Base-by-base conservation (phyloP, 2,113 vertebrate genomes). In the Sterrhoptilus dennistouni region DNA sequence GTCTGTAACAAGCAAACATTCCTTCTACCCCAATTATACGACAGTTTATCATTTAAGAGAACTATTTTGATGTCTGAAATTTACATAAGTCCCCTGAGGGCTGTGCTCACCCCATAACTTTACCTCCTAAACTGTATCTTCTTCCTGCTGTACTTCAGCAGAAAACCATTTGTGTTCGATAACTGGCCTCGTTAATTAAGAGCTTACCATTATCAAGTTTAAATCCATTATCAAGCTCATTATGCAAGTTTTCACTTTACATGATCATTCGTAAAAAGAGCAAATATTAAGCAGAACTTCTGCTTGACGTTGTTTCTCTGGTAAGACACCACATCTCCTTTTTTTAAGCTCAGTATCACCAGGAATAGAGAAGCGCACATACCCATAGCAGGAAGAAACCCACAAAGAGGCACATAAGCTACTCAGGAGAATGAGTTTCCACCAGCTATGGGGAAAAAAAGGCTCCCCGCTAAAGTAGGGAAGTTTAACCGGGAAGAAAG, bases 351-450 rank as follows among this genome's bases (percentile, higher is more conserved):
- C 13, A 5, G 23, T 20, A 22, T 22, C 23, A 53, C 12, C 29
- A 31, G 18, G 21, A 87, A n/a, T 0, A 77, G 20, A 66, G 25
- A 77, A 72, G 33, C 44, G 11, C 4, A 28, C 3, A 4, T 1
- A 56, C 2, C 17, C 35, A 6, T 0, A 78, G 42, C 25, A 12
- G n/a, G 33, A 24, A 61, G 8, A 35, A 83, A 56, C 10, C 6
- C n/a, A 22, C 45, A 23, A 18, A 38, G 11, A 45, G 21, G 24
- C 11, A 42, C 6, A 1, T 9, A 11, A 65, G 5, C 19, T 44
- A 15, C 11, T 7, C 4, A 25, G 29, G 1, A 71, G 5, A 66
- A 56, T 0, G 6, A 38, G 5, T 15, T 8, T 18, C 20, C 23
- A n/a, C 24, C 6, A 42, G 14, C 18, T 33, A 8, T 1, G 11